Percentiles rank a stretch among this genome's conserved stretches.
Evolutionary conservation across 2,113 vertebrate genomes (phyloP).

Genomic region (Cygnus atratus): DNA sequence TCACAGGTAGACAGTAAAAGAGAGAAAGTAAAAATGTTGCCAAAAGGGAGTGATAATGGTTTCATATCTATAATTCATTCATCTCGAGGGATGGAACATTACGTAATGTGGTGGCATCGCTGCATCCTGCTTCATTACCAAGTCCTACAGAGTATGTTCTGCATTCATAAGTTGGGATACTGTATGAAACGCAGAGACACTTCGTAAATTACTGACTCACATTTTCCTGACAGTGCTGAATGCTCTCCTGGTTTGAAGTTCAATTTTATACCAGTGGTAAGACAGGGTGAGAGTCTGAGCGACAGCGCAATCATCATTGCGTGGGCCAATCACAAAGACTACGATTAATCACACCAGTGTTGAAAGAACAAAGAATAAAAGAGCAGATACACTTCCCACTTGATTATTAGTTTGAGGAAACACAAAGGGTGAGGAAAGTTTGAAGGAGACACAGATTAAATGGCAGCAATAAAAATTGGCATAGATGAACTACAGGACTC

Average conservation of each 20-base stretch:
- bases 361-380: conserved; percentile 37
- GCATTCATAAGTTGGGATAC: not conserved
- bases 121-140: conserved; percentile 18
- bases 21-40: not conserved
- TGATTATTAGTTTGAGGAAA: not conserved
- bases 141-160: not conserved
- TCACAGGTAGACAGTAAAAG: not conserved
- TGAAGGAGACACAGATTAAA: conserved; percentile 1
- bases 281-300: not conserved
- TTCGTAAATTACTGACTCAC: conserved; percentile 10
- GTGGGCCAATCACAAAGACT: not conserved
- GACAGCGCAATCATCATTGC: conserved; percentile 9
- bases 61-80: conserved; percentile 44
- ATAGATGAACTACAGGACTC: conserved; percentile 7
- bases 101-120: not conserved
- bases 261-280: not conserved
- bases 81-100: not conserved
- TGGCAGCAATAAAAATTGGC: conserved; percentile 3
- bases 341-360: conserved; percentile 27
- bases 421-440: conserved; percentile 7
- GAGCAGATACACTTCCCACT: conserved; percentile 4
- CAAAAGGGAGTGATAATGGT: conserved; percentile 25
- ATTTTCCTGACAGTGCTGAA: not conserved
- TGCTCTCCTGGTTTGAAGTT: not conserved
- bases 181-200: not conserved